These are phyloP conservation scores for Hemistola chrysoprasaria DNA, from an alignment of 2,888 invertebrate species.

Conservation along the genomic window DNA sequence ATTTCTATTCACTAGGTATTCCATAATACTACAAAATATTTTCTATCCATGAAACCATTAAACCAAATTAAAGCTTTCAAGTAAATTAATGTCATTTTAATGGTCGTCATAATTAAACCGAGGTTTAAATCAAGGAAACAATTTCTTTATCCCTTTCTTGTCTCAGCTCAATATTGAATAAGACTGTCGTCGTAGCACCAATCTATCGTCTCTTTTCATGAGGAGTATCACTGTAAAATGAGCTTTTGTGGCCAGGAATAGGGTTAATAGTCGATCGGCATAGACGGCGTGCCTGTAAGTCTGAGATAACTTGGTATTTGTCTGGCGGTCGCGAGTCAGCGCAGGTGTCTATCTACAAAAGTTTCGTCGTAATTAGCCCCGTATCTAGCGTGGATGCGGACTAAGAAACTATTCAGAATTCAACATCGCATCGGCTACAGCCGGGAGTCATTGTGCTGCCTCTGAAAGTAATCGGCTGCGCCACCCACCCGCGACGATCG, in stretches of 20 bases:
- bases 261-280: slow-evolving; percentile 51
- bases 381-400: slow-evolving; percentile 74
- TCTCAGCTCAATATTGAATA: slow-evolving; percentile 63
- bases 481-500: slow-evolving; percentile 74
- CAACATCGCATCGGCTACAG: slow-evolving; percentile 76
- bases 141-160: slow-evolving; percentile 52
- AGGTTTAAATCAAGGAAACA: slow-evolving; percentile 47
- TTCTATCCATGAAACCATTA: slow-evolving; percentile 21
- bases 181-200: slow-evolving; percentile 53
- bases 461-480: slow-evolving; percentile 77
- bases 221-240: slow-evolving; percentile 40
- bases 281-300: slow-evolving; percentile 58
- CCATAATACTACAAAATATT: slow-evolving; percentile 13
- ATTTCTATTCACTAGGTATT: no score
- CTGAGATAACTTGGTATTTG: slow-evolving; percentile 79
- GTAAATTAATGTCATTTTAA: slow-evolving; percentile 40
- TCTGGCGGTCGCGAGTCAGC: slow-evolving; percentile 70
- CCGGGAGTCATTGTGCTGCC: slow-evolving; percentile 73
- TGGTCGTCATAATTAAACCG: slow-evolving; percentile 40
- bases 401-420: slow-evolving; percentile 76
- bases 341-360: slow-evolving; percentile 82
- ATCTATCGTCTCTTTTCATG: slow-evolving; percentile 48
- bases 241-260: slow-evolving; percentile 39
- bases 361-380: slow-evolving; percentile 78
- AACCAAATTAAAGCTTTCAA: slow-evolving; percentile 37